phyloP scores from a whole-genome alignment of 2,888 invertebrate genomes.

The Archips crataeganus region DNA sequence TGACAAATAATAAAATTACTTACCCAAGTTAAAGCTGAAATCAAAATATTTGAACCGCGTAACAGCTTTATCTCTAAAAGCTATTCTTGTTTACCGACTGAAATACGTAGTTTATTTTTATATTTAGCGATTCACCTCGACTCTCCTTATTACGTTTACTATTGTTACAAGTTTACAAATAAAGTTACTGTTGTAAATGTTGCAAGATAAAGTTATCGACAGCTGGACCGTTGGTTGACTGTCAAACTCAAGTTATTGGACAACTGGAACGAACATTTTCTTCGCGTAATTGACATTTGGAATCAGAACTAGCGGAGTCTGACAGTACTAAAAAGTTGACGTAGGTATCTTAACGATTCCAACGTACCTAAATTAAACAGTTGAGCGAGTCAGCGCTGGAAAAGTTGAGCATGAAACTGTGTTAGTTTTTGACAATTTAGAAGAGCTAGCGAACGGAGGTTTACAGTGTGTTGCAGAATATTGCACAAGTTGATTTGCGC shows the following conservation, averaged over 20 bases:
- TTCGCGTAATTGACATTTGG: slow-evolving; percentile 33
- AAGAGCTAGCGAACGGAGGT: slow-evolving; percentile 17
- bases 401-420: slow-evolving; percentile 29
- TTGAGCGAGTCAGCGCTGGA: slow-evolving; percentile 1
- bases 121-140: neutral
- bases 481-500: slow-evolving; percentile 45
- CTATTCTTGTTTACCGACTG: neutral
- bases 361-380: slow-evolving; percentile 10
- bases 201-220: slow-evolving; percentile 19
- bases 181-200: slow-evolving; percentile 1
- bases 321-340: slow-evolving; percentile 13
- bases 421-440: slow-evolving; percentile 15
- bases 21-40: neutral
- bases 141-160: neutral
- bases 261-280: slow-evolving; percentile 26
- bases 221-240: neutral
- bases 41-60: neutral
- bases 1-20: neutral
- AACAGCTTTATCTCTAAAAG: slow-evolving; percentile 12
- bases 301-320: slow-evolving; percentile 10
- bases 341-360: slow-evolving; percentile 6
- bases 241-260: slow-evolving; percentile 15
- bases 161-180: neutral
- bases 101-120: neutral
- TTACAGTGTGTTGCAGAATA: slow-evolving; percentile 43